phyloP scores from a whole-genome alignment of 2,113 vertebrate genomes.

The mouse (Mus musculus) region DNA sequence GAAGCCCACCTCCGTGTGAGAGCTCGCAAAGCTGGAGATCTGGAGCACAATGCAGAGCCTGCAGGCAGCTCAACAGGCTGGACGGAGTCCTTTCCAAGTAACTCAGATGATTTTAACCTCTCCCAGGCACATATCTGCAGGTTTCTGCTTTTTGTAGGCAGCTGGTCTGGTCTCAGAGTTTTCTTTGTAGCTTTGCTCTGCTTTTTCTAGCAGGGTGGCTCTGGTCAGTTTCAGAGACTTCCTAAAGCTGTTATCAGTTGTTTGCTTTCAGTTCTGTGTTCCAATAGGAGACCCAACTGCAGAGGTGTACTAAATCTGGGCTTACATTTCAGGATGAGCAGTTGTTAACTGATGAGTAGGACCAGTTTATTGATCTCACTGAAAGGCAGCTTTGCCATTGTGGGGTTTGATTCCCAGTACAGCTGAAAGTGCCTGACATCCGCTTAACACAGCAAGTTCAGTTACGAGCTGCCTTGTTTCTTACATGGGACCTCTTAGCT shows the following conservation, averaged over 20 bases:
- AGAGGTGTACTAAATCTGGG: not conserved
- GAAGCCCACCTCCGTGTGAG: not conserved
- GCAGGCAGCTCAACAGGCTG: no score
- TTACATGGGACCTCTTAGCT: conserved; percentile 15
- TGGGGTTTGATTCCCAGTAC: not conserved
- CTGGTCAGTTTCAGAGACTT: not conserved
- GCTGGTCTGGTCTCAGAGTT: not conserved
- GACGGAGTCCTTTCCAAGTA: not conserved
- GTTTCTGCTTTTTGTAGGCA: not conserved
- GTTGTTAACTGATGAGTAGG: not conserved
- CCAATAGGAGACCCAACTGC: not conserved
- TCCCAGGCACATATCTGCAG: not conserved
- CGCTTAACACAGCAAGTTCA: not conserved
- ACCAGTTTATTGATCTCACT: conserved; percentile 24
- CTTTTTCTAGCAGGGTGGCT: not conserved
- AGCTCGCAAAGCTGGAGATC: not conserved
- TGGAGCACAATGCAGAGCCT: not conserved
- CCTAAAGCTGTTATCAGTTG: not conserved
- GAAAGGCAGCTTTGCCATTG: not conserved
- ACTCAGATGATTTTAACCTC: not conserved
- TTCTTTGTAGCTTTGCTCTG: not conserved
- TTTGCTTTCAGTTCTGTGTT: not conserved
- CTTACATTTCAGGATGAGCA: not conserved
- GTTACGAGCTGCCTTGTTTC: conserved; percentile 34
- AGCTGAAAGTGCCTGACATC: not conserved